Percentiles rank a stretch among this genome's conserved stretches.
These are phyloP conservation scores for Laticauda colubrina DNA, from an alignment of 2,113 vertebrate genomes.

Conservation along the genomic window DNA sequence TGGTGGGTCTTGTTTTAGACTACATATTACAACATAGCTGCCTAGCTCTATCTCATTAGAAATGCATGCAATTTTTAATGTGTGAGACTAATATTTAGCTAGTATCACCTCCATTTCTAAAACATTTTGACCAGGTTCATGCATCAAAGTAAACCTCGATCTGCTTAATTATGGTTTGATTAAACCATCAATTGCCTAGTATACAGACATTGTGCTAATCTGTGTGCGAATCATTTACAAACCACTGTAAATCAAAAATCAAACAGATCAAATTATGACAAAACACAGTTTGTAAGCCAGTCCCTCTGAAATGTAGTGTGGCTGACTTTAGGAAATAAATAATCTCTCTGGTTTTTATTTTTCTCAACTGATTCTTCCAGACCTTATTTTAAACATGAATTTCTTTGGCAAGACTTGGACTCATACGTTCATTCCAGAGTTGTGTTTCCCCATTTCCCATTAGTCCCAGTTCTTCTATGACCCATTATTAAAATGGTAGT, in stretches of 20 bases:
- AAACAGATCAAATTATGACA: neutral
- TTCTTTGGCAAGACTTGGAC: neutral
- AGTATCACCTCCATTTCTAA: neutral
- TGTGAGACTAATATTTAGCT: neutral
- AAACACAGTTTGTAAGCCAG: neutral
- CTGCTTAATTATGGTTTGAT: neutral
- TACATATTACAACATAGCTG: neutral
- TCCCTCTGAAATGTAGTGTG: neutral
- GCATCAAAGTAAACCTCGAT: neutral
- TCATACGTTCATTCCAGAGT: neutral
- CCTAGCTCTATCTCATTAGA: neutral
- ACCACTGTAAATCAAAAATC: neutral
- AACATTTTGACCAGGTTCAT: neutral
- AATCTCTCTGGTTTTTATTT: neutral
- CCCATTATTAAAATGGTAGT: neutral
- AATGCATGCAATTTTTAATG: neutral
- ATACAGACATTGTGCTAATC: neutral
- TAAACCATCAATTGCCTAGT: neutral
- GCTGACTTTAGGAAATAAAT: neutral
- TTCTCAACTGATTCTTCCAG: neutral
- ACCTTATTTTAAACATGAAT: neutral
- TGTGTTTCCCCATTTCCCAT: neutral
- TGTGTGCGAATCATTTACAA: neutral
- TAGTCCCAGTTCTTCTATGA: neutral
- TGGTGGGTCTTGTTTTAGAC: neutral